Percentiles rank a stretch among this genome's conserved stretches.
Evolutionary conservation across 2,797 vertebrate species (phyloP).

Genomic region (Notolepis coatsorum): DNA sequence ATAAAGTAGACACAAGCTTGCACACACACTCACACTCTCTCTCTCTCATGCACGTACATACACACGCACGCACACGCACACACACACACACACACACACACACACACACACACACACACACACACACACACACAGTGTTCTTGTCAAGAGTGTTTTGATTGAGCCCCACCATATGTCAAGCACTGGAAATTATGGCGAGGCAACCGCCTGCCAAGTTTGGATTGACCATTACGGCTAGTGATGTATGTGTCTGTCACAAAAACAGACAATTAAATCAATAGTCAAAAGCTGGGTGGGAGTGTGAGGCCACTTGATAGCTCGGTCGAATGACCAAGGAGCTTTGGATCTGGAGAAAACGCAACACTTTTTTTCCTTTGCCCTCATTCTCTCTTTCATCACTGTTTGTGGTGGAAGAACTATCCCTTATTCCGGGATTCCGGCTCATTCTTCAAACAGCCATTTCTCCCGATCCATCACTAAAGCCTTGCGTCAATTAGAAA

Average conservation of each 20-base stretch:
- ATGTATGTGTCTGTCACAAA: constrained; percentile 96
- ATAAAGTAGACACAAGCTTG: constrained; percentile 14
- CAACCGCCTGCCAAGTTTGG: constrained; percentile 90
- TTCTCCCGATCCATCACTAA: constrained; percentile 69
- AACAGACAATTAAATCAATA: constrained; percentile 99
- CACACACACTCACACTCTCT: neutral
- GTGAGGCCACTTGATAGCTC: constrained; percentile 88
- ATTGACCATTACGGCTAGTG: constrained; percentile 96
- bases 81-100: constrained; percentile 2
- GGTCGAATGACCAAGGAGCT: constrained; percentile 86
- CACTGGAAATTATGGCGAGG: constrained; percentile 92
- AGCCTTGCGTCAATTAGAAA: constrained; percentile 76
- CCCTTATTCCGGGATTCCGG: constrained; percentile 33
- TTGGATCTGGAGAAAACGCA: constrained; percentile 32
- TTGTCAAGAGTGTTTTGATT: constrained; percentile 86
- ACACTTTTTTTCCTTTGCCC: neutral
- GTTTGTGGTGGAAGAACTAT: constrained; percentile 33
- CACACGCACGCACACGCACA: too few relatives aligned
- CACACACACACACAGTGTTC: constrained; percentile 23
- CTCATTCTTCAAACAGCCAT: constrained; percentile 70
- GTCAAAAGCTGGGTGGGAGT: constrained; percentile 83
- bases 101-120: constrained; percentile 22
- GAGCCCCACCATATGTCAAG: constrained; percentile 91
- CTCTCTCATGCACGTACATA: too few relatives aligned
- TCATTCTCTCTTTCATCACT: constrained; percentile 21